Evolutionary conservation across 2,797 vertebrate species (phyloP).

Genomic region (Dendrocincla fuliginosa): DNA sequence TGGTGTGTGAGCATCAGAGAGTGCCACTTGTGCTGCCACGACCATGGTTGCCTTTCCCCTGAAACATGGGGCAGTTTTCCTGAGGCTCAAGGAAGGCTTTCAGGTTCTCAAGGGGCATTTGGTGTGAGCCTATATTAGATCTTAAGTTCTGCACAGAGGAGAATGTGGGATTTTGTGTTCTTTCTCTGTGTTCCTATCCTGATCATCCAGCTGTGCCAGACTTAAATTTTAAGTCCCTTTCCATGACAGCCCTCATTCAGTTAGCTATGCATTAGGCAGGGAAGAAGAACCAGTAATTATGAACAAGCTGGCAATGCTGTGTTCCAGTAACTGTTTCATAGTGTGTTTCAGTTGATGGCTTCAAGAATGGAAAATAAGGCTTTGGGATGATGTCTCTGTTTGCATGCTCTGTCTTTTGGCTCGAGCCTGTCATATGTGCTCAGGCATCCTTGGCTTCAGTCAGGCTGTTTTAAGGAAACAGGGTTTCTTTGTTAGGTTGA

Average conservation of each 20-base stretch:
- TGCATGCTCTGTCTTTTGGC: neutral
- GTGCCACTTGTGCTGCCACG: rapidly evolving
- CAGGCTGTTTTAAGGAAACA: neutral
- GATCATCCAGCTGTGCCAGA: neutral
- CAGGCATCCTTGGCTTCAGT: neutral
- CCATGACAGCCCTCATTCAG: neutral
- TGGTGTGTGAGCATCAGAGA: rapidly evolving
- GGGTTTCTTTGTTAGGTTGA: neutral
- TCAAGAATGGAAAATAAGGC: neutral
- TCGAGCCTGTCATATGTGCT: rapidly evolving
- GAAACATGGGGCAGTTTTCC: neutral
- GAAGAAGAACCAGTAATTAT: neutral
- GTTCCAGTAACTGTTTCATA: neutral
- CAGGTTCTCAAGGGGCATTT: neutral
- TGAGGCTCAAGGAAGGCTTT: neutral
- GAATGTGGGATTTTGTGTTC: neutral
- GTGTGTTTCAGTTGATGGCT: neutral
- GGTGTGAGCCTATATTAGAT: neutral
- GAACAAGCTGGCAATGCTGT: neutral
- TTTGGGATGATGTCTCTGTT: neutral
- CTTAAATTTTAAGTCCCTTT: neutral
- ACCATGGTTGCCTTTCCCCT: neutral
- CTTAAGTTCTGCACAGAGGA: neutral
- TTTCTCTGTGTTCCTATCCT: neutral
- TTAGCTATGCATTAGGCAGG: neutral